Evolutionary conservation across 1,140 invertebrate species (phyloP).

Genomic region (Heliconius eleuchia): DNA sequence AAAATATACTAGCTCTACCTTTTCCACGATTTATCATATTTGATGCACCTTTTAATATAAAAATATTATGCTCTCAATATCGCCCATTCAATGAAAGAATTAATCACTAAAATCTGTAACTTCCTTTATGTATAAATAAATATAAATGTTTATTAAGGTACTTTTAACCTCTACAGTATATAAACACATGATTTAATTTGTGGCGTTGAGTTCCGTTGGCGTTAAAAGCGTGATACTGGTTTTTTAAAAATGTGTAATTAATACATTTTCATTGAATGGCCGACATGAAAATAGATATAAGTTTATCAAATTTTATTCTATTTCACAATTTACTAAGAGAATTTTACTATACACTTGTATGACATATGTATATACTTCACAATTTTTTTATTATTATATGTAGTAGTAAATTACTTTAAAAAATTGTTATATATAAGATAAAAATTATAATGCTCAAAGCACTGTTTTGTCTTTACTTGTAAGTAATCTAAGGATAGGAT

Average conservation of each 20-base stretch:
- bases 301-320: background rate
- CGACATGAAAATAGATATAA: background rate
- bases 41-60: conserved; percentile 1
- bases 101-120: no score
- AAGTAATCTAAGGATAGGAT: conserved; percentile 6
- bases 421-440: conserved; percentile 22
- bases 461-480: conserved; percentile 19
- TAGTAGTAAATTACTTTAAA: conserved; percentile 21
- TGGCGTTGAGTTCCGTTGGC: no score
- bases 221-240: no score
- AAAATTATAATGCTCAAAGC: conserved; percentile 34
- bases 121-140: no score
- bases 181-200: no score
- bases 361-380: background rate
- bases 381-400: conserved; percentile 21
- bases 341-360: conserved; percentile 1
- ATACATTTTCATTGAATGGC: background rate
- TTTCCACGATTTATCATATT: conserved; percentile 21
- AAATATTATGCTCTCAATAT: conserved; percentile 5
- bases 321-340: background rate
- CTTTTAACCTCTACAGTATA: no score
- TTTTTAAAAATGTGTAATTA: background rate
- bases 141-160: no score
- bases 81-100: background rate
- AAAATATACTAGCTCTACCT: conserved; percentile 18